These are phyloP conservation scores for Hyperoodon ampullatus DNA, from an alignment of 2,113 vertebrate genomes.

Conservation along the genomic window DNA sequence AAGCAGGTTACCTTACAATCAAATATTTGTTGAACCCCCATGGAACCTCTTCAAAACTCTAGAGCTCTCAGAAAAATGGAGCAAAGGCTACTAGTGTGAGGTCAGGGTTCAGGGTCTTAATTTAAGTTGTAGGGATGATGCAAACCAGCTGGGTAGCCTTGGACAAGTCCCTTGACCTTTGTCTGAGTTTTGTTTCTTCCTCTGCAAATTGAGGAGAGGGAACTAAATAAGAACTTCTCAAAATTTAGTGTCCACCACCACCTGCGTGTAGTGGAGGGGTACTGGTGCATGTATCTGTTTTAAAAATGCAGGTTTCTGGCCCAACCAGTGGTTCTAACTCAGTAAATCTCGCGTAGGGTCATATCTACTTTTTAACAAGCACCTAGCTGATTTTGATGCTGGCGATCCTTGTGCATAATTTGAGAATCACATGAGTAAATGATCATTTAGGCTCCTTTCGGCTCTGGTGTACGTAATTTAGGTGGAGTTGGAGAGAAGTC, in stretches of 20 bases:
- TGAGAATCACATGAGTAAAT: not conserved
- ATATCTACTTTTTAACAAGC: not conserved
- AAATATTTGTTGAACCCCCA: not conserved
- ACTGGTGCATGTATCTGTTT: rapidly evolving
- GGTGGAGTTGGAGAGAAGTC: not conserved
- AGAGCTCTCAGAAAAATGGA: not conserved
- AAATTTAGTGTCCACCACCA: not conserved
- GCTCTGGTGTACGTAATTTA: rapidly evolving
- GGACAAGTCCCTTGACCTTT: not conserved
- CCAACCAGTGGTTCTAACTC: not conserved
- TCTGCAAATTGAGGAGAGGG: not conserved
- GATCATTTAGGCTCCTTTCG: not conserved
- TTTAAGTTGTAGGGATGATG: not conserved
- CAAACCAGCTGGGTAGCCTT: not conserved
- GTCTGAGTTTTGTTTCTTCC: not conserved
- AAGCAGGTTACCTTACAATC: not conserved
- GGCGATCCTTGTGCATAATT: not conserved
- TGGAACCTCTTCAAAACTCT: not conserved
- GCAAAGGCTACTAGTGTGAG: not conserved
- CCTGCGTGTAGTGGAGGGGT: not conserved
- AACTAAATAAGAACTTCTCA: not conserved
- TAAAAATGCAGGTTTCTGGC: not conserved
- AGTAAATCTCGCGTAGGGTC: not conserved
- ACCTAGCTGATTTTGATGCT: not conserved
- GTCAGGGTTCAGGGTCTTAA: not conserved